A percentile compares a stretch with the other conserved stretches of the same genome.
phyloP scores from a whole-genome alignment of 2,888 invertebrate species.

The Eilema griseolum region DNA sequence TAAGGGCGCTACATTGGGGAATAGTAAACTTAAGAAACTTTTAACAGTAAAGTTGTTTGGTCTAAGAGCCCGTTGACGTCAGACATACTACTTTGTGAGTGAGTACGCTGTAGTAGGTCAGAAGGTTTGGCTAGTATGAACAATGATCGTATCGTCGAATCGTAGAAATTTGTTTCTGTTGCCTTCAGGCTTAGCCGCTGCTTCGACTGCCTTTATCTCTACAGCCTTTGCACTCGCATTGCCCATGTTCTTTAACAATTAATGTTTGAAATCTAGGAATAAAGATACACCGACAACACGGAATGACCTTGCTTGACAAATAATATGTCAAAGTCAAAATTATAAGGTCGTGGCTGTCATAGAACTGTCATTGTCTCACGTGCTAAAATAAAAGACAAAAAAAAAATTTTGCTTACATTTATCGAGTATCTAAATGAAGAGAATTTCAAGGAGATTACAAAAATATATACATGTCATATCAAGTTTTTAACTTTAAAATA shows the following conservation, averaged over 20 bases:
- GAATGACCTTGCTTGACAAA: slow-evolving; percentile 32
- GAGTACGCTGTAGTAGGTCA: too few species aligned
- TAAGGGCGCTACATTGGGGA: slow-evolving; percentile 78
- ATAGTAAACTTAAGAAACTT: slow-evolving; percentile 53
- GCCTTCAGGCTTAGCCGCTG: slow-evolving; percentile 69
- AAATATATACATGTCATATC: too few species aligned
- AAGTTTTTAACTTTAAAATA: too few species aligned
- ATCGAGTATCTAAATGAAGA: too few species aligned
- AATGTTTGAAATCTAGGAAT: slow-evolving; percentile 23
- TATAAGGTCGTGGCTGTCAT: slow-evolving; percentile 28
- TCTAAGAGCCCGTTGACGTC: too few species aligned
- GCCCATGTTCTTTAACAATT: slow-evolving; percentile 67
- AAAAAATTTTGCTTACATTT: too few species aligned
- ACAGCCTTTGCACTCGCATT: slow-evolving; percentile 80
- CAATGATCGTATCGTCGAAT: too few species aligned
- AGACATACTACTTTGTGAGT: too few species aligned
- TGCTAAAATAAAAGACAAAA: too few species aligned
- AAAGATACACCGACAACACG: slow-evolving; percentile 13
- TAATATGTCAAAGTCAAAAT: slow-evolving; percentile 12
- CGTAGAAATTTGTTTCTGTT: too few species aligned
- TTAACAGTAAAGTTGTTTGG: slow-evolving; percentile 46
- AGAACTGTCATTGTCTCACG: slow-evolving; percentile 8
- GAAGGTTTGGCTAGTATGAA: too few species aligned
- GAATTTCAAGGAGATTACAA: too few species aligned
- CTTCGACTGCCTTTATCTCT: slow-evolving; percentile 69